Evolutionary conservation across 2,888 invertebrate species (phyloP).

Genomic region (Drosophila pegasa): DNA sequence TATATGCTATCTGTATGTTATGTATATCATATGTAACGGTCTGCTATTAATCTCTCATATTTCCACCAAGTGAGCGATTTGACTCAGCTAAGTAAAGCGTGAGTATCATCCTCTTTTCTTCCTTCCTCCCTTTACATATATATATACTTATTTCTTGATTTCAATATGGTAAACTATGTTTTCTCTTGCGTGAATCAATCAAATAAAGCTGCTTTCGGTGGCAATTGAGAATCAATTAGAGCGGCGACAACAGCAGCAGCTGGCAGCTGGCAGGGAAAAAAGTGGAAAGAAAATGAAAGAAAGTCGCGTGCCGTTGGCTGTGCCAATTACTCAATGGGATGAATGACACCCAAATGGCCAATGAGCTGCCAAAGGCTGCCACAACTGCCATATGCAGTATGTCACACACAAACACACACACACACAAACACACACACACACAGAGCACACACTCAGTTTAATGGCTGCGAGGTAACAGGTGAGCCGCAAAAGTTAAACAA

Average conservation of each 20-base stretch:
- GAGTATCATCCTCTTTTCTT: background rate
- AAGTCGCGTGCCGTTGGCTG: slow-evolving; percentile 1
- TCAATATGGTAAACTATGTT: background rate
- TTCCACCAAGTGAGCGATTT: too few species aligned
- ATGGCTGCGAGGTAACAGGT: slow-evolving; percentile 15
- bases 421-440: background rate
- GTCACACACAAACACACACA: background rate
- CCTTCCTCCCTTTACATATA: background rate
- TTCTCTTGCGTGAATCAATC: background rate
- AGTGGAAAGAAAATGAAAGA: slow-evolving; percentile 3
- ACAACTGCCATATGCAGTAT: slow-evolving; percentile 9
- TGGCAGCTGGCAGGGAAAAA: background rate
- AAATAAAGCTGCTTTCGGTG: background rate
- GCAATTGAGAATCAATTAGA: slow-evolving; percentile 8
- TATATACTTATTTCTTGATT: too few species aligned
- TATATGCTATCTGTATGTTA: too few species aligned
- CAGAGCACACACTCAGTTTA: background rate
- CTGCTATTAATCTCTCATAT: too few species aligned
- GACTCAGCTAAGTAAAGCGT: too few species aligned
- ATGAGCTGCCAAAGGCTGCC: slow-evolving; percentile 8
- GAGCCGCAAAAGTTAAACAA: slow-evolving; percentile 15
- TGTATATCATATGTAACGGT: too few species aligned
- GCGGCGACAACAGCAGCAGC: slow-evolving; percentile 6
- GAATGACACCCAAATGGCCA: slow-evolving; percentile 22
- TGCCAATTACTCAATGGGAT: slow-evolving; percentile 47